phyloP scores from a whole-genome alignment of 2,113 vertebrate genomes.

The Erythrolamprus reginae region DNA sequence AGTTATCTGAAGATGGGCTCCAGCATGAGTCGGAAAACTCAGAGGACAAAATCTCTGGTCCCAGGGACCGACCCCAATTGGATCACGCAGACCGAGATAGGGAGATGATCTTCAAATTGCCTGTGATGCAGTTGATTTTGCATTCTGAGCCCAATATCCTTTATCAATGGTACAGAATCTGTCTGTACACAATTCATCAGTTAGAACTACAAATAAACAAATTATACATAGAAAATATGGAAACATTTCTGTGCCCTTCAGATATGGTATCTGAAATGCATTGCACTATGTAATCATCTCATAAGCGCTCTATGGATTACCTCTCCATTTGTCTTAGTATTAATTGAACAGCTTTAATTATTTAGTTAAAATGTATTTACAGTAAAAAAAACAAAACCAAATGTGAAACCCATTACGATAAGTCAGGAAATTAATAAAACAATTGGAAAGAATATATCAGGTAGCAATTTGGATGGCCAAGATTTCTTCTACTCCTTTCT shows the following conservation, averaged over 20 bases:
- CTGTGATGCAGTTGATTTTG: neutral
- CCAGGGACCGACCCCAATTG: neutral
- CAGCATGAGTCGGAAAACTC: neutral
- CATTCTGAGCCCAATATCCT: neutral
- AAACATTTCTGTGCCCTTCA: neutral
- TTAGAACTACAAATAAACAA: neutral
- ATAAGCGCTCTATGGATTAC: neutral
- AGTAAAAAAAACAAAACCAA: neutral
- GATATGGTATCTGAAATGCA: neutral
- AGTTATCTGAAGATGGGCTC: too few species aligned
- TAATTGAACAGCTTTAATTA: neutral
- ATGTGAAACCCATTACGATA: neutral
- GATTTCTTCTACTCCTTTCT: neutral
- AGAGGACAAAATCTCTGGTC: neutral
- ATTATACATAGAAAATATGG: neutral
- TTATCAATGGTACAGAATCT: neutral
- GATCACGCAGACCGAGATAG: neutral
- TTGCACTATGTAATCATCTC: neutral
- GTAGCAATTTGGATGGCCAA: neutral
- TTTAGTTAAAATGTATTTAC: neutral
- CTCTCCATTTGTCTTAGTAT: neutral
- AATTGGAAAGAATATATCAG: neutral
- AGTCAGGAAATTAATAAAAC: neutral
- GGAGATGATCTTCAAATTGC: neutral
- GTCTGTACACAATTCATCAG: neutral